These are phyloP conservation scores for Psittacula derbiana DNA, from an alignment of 2,797 vertebrate species.

Conservation along the genomic window DNA sequence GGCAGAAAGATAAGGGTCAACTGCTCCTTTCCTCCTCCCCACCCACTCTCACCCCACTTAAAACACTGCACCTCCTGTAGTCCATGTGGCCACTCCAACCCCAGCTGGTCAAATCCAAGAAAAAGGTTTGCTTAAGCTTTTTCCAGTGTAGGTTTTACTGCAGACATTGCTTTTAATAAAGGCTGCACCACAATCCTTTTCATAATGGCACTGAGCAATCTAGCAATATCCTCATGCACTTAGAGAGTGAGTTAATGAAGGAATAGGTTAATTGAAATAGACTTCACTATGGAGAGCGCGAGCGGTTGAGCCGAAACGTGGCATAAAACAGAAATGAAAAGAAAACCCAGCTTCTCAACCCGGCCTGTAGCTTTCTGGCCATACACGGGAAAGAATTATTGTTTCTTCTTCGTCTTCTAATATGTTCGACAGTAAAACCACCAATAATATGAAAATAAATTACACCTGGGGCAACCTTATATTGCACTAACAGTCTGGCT, in stretches of 20 bases:
- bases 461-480: slow-evolving; percentile 82
- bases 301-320: slow-evolving; percentile 3
- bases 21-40: background rate
- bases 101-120: slow-evolving; percentile 45
- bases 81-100: background rate
- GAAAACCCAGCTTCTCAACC: slow-evolving; percentile 54
- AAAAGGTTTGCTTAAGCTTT: slow-evolving; percentile 59
- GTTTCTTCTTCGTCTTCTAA: slow-evolving; percentile 72
- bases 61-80: background rate
- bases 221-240: slow-evolving; percentile 62
- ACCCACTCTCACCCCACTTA: background rate
- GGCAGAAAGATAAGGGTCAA: background rate
- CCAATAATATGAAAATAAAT: slow-evolving; percentile 77
- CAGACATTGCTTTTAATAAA: slow-evolving; percentile 58
- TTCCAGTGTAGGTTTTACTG: slow-evolving; percentile 22
- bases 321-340: slow-evolving; percentile 69
- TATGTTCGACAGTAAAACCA: slow-evolving; percentile 73
- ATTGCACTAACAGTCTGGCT: slow-evolving; percentile 81
- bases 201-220: slow-evolving; percentile 38
- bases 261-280: slow-evolving; percentile 66
- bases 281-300: background rate
- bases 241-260: slow-evolving; percentile 67
- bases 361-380: slow-evolving; percentile 48
- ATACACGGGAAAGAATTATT: slow-evolving; percentile 66
- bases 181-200: slow-evolving; percentile 46